These are phyloP conservation scores for Morphnarchus princeps DNA, from an alignment of 2,113 vertebrate species.

Conservation along the genomic window DNA sequence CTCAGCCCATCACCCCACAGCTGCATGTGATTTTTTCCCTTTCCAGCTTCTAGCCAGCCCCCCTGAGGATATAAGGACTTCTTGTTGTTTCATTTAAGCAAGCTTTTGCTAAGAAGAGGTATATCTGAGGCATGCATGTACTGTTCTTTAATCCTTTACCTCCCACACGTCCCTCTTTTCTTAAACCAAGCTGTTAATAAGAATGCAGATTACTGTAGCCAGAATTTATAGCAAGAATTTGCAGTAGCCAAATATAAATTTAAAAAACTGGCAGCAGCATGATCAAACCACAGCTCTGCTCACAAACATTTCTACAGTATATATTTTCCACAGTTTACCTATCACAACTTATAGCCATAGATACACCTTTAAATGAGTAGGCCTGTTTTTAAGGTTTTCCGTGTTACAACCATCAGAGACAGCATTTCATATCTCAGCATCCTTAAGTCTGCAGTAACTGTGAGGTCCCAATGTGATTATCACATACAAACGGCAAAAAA, in stretches of 20 bases:
- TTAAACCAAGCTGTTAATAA: conserved; percentile 54
- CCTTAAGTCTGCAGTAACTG: not conserved
- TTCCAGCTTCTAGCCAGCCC: not conserved
- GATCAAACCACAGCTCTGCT: conserved; percentile 1
- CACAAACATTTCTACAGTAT: not conserved
- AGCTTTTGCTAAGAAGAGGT: conserved; percentile 47
- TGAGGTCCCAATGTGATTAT: not conserved
- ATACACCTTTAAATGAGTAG: not conserved
- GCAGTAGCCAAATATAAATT: conserved; percentile 7
- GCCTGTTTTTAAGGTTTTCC: not conserved
- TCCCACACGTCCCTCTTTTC: conserved; percentile 32
- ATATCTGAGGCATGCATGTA: conserved; percentile 36
- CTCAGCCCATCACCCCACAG: not conserved
- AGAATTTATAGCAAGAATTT: conserved; percentile 27
- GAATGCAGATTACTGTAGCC: conserved; percentile 46
- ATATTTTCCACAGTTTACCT: conserved; percentile 5
- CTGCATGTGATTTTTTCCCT: not conserved
- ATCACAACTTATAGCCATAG: not conserved
- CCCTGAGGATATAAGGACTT: not conserved
- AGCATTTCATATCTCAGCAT: not conserved
- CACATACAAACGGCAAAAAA: not conserved
- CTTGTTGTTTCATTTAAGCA: not conserved
- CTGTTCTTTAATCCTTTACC: conserved; percentile 47
- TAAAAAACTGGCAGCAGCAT: not conserved
- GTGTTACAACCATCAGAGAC: not conserved